Conservation (phyloP, 2,888 invertebrate genomes). For the Gerris lacustris region DNA sequence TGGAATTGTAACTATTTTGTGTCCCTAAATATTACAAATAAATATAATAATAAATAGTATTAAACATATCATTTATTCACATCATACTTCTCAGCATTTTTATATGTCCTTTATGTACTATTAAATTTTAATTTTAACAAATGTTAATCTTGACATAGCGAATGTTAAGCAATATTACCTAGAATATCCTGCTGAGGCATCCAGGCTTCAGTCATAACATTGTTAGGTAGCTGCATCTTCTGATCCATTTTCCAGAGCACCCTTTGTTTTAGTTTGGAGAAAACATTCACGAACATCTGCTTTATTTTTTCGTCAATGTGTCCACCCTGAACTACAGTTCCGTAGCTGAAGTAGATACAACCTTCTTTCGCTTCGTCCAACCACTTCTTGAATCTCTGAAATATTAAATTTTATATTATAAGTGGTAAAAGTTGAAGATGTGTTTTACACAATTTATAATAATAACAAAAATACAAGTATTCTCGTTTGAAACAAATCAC, state of each 20-base stretch:
- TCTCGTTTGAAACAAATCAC: too few relatives aligned
- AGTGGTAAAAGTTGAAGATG: neutral
- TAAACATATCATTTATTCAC: too few relatives aligned
- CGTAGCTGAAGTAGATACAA: conserved; percentile 75
- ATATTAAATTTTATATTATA: conserved; percentile 5
- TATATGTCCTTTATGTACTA: too few relatives aligned
- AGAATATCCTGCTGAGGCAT: conserved; percentile 45
- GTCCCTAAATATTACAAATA: too few relatives aligned
- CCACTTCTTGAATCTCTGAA: conserved; percentile 58
- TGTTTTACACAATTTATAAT: too few relatives aligned
- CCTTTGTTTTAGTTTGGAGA: conserved; percentile 61
- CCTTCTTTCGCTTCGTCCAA: conserved; percentile 49
- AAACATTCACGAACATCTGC: conserved; percentile 55
- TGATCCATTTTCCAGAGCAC: conserved; percentile 62
- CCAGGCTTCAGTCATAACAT: conserved; percentile 60
- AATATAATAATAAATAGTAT: too few relatives aligned
- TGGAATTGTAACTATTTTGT: too few relatives aligned
- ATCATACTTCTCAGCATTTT: too few relatives aligned
- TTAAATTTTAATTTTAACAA: too few relatives aligned
- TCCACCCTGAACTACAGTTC: conserved; percentile 42
- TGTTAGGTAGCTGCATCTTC: conserved; percentile 44
- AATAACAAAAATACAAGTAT: too few relatives aligned
- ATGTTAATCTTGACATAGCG: too few relatives aligned
- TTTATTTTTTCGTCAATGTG: conserved; percentile 41
- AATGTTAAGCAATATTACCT: conserved; percentile 12